Evolutionary conservation across 1,140 invertebrate species (phyloP).

Genomic region (Hestina assimilis): DNA sequence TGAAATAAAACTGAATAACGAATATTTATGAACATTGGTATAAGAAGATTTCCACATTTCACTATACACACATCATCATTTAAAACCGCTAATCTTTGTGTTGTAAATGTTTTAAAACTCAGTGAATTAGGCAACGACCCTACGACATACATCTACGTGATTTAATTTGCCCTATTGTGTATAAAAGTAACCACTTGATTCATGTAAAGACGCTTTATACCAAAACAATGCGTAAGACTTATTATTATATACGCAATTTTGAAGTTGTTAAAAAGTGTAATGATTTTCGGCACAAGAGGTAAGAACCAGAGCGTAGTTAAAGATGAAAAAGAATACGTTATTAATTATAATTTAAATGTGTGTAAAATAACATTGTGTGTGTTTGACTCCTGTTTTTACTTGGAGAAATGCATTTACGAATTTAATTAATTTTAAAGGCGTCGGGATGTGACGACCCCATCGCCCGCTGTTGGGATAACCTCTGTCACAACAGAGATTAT

Average conservation of each 20-base stretch:
- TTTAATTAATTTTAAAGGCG: too few species aligned
- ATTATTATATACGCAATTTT: too few species aligned
- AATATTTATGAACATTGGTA: too few species aligned
- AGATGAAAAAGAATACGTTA: background rate
- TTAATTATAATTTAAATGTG: background rate
- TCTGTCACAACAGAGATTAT: too few species aligned
- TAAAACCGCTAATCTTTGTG: background rate
- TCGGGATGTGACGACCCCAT: too few species aligned
- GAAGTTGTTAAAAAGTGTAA: too few species aligned
- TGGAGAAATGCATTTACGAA: too few species aligned
- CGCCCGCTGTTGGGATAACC: too few species aligned
- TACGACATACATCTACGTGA: background rate
- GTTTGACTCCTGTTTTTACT: background rate
- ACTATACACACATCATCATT: background rate
- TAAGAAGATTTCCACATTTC: background rate
- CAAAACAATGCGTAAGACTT: too few species aligned
- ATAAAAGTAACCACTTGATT: too few species aligned
- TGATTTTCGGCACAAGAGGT: too few species aligned
- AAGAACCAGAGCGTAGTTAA: background rate
- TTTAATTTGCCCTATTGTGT: constrained; percentile 10
- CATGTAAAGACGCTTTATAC: too few species aligned
- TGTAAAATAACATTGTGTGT: background rate
- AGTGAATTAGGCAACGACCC: constrained; percentile 1
- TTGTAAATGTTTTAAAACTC: background rate
- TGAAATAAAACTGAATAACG: background rate